Evolutionary conservation across 2,113 vertebrate species (phyloP), one percentile per base, ranked within the genome.

Genomic region (Aythya baeri): DNA sequence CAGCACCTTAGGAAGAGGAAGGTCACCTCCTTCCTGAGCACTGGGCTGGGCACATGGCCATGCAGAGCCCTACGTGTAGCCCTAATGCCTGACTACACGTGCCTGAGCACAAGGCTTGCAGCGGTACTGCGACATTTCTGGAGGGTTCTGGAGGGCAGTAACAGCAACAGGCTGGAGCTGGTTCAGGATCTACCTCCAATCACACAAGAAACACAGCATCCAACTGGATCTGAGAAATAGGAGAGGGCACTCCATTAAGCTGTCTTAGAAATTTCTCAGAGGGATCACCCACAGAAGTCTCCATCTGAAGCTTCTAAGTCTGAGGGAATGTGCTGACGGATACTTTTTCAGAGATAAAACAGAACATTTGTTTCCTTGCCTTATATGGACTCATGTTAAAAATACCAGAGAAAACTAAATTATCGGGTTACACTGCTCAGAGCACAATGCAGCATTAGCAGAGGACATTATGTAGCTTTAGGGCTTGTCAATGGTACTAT

Each of bases 11-110:
- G n/a, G 15, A 68, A 26, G 41, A 82, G 15, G 7, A 87, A 82
- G 26, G 57, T 36, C 75, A 76, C 17, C 50, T n/a, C 43, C 17
- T 58, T 91, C 43, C 67, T 44, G 10, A 27, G 32, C 58, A 77
- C 1, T 0, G 17, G 23, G 49, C 29, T 49, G 67, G 55, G 22
- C 1, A 2, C 43, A 9, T 1, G 6, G 32, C 17, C n/a, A 4
- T 0, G 1, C 54, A 41, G 41, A 41, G 41, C 41, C 38, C 41
- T 41, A 41, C 41, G 12, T 13, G 41, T 41, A 41, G 44, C 61
- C 13, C 17, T 4, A 5, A 4, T 1, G 20, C 22, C 7, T 4
- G 46, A 61, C 22, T 25, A 13, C 27, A 18, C 26, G 8, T 1
- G 1, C 43, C 36, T 1, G 0, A 55, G 54, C 4, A 4, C 17